phyloP scores from a whole-genome alignment of 2,888 invertebrate genomes.

The Drosophila helvetica region DNA sequence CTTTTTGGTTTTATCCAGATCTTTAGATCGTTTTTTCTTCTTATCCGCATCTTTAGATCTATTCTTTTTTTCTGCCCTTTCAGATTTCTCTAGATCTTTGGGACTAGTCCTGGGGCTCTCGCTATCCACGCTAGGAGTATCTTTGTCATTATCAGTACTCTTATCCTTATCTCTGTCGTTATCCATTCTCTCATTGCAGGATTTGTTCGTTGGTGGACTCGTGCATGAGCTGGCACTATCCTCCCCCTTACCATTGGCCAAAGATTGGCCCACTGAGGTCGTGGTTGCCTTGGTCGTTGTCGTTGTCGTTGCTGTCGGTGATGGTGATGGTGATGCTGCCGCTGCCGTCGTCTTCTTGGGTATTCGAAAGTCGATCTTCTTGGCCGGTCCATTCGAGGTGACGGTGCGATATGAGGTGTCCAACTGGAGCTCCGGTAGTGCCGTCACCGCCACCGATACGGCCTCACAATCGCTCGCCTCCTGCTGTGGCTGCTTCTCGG shows the following conservation, averaged over 20 bases:
- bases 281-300: neutral
- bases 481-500: constrained; percentile 32
- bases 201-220: constrained; percentile 1
- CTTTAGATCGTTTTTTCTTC: constrained; percentile 3
- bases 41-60: constrained; percentile 5
- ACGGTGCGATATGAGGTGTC: constrained; percentile 79
- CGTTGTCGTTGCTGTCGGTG: too few relatives aligned
- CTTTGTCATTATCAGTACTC: constrained; percentile 15
- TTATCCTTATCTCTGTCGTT: constrained; percentile 8
- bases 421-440: constrained; percentile 42
- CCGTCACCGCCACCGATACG: neutral
- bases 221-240: neutral
- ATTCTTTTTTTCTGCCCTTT: constrained; percentile 3
- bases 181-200: constrained; percentile 16
- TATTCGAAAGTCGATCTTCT: constrained; percentile 77
- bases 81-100: neutral
- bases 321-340: neutral
- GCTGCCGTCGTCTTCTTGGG: constrained; percentile 58
- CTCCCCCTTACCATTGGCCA: neutral
- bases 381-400: constrained; percentile 42
- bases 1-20: constrained; percentile 20
- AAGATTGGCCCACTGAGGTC: neutral
- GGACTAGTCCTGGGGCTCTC: neutral
- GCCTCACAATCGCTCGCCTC: constrained; percentile 5
- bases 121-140: constrained; percentile 4